Evolutionary conservation across 35 echinoderm and acorn worm genomes (phyloP).

Genomic region (Chiridota heheva): DNA sequence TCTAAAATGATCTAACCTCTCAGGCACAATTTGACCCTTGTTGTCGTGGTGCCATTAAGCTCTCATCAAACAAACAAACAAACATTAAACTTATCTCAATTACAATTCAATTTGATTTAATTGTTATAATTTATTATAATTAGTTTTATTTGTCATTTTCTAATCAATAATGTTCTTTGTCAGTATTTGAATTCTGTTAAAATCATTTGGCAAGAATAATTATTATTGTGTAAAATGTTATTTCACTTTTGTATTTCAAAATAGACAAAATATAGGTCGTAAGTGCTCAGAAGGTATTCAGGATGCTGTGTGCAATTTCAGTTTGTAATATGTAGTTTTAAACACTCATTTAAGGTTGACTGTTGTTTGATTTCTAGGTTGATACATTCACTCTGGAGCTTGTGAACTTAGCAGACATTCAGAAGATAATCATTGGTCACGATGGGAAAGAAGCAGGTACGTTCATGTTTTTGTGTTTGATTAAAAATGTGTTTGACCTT

Average conservation of each 20-base stretch:
- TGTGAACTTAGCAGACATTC: slow-evolving; percentile 69
- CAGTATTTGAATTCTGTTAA: neutral
- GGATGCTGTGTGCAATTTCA: neutral
- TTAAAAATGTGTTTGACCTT: no score
- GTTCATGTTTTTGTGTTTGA: neutral
- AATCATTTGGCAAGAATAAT: neutral
- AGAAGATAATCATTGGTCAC: slow-evolving; percentile 73
- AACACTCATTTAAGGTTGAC: neutral
- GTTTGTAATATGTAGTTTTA: neutral
- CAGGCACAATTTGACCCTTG: no score
- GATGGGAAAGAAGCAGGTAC: slow-evolving; percentile 78
- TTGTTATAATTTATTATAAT: no score
- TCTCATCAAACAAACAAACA: no score
- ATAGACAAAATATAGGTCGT: neutral
- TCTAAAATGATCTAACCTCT: no score
- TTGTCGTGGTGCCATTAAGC: no score
- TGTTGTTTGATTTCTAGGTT: slow-evolving; percentile 31
- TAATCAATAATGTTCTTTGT: no score
- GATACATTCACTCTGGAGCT: slow-evolving; percentile 88
- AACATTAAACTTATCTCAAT: no score
- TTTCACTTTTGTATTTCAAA: neutral
- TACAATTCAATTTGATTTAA: no score
- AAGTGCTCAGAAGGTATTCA: neutral
- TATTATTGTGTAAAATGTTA: neutral
- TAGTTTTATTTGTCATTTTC: no score